phyloP scores from a whole-genome alignment of 2,113 vertebrate genomes.

The Petromus typicus region DNA sequence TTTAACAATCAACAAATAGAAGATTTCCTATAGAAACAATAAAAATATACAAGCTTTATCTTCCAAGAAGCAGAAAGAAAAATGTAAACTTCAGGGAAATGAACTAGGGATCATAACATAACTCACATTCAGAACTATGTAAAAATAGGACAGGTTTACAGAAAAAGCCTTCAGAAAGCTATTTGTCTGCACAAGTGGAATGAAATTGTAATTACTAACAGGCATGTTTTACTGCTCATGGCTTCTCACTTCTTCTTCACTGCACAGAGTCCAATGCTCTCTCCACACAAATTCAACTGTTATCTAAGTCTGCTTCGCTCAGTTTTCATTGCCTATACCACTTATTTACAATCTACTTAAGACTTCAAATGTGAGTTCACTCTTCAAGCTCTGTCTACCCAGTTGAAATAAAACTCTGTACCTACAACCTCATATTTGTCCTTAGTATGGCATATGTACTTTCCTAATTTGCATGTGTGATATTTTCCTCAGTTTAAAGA shows the following conservation, averaged over 20 bases:
- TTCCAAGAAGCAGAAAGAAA: constrained; percentile 15
- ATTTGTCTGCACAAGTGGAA: neutral
- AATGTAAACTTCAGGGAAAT: constrained; percentile 16
- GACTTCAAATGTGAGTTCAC: neutral
- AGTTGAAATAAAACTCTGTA: constrained; percentile 8
- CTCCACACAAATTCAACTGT: neutral
- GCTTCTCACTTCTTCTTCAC: neutral
- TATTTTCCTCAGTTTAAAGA: neutral
- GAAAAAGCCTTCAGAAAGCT: neutral
- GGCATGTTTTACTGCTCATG: neutral
- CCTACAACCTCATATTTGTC: neutral
- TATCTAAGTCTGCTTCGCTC: neutral
- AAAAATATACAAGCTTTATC: neutral
- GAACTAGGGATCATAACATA: neutral
- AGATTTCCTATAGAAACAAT: neutral
- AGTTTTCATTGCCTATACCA: neutral
- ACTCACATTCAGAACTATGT: neutral
- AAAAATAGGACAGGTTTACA: neutral
- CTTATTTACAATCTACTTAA: neutral
- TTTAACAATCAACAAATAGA: neutral
- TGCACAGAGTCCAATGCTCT: neutral
- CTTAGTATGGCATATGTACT: neutral
- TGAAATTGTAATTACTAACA: neutral
- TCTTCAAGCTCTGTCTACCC: neutral
- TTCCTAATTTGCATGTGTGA: neutral